Evolutionary conservation across 2,113 vertebrate species (phyloP).

Genomic region (Calidris pugnax): DNA sequence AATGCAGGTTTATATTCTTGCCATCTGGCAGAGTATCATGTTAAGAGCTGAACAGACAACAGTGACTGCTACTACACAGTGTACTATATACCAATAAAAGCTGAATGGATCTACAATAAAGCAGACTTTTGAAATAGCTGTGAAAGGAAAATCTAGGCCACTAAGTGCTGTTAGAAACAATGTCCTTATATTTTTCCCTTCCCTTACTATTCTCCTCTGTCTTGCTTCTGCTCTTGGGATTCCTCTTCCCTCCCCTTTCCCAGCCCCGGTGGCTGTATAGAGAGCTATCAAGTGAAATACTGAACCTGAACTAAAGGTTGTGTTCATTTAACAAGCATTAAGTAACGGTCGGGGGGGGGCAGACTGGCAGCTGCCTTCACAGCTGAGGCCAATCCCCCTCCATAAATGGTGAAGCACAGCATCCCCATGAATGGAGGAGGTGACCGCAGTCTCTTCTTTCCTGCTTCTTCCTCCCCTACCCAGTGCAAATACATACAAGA

Average conservation of each 20-base stretch:
- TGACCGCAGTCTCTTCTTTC: not conserved
- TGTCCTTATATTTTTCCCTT: constrained; percentile 22
- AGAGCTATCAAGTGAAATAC: constrained; percentile 42
- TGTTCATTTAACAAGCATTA: constrained; percentile 42
- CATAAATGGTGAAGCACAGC: not conserved
- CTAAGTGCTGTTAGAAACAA: constrained; percentile 57
- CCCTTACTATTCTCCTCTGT: constrained; percentile 22
- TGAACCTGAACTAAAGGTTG: constrained; percentile 42
- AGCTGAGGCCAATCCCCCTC: constrained; percentile 28
- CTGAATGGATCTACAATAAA: constrained; percentile 54
- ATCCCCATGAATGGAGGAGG: not conserved
- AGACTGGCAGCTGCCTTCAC: constrained; percentile 27
- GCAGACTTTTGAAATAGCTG: constrained; percentile 60
- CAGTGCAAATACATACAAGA: not conserved
- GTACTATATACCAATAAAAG: constrained; percentile 63
- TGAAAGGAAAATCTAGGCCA: constrained; percentile 66
- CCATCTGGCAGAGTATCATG: constrained; percentile 71
- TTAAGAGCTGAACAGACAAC: constrained; percentile 60
- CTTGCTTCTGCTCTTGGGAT: constrained; percentile 36
- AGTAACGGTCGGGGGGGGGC: not conserved
- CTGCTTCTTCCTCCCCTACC: not conserved
- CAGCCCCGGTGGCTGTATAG: not conserved
- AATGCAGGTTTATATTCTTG: constrained; percentile 64
- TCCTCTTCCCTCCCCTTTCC: constrained; percentile 34
- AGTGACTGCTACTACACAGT: constrained; percentile 47